Base-by-base conservation (phyloP, 2,888 invertebrate genomes). In the Cephus spinipes region DNA sequence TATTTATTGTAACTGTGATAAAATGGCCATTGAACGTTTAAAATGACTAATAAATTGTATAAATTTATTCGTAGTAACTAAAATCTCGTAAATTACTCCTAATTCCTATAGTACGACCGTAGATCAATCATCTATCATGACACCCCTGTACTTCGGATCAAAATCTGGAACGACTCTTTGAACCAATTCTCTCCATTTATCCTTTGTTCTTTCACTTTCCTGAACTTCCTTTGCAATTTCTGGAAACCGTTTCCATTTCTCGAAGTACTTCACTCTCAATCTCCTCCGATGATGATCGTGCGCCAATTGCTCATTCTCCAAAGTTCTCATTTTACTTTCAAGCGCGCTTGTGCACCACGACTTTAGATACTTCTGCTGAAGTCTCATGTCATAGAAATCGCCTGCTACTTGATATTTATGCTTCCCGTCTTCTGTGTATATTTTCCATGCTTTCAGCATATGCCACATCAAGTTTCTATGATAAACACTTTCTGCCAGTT, bases 371-470 rank as follows among this genome's bases (percentile, higher is more conserved):
- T 92, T 86, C 75, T 94, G 93, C 73, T 92, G 92, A n/a, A 94
- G 86, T 83, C 93, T 94, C 78, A 95, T 92, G 80, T 96, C 95
- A 83, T 94, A 94, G 90, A 95, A 95, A 89, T 96, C 96, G 77
- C 94, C 93, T 4, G 96, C 96, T 1, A 95, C 95, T 92, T 95
- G 95, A 85, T 92, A 92, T 88, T 94, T 94, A 82, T 94, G 91
- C 12, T 79, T 86, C n/a, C 79, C 82, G 35, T 85, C 81, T 33
- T 79, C 82, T 1, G 82, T 78, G 4, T 80, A 36, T 3, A 80
- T 71, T 73, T 79, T 84, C 91, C 90, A 91, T 30, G 84, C 74
- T 33, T 68, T 79, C 23, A 91, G 87, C 0, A 75, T 74, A 9
- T 81, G 80, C 79, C 80, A 81, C 36, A 87, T 73, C 71, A 91